A percentile compares a stretch with the other conserved stretches of the same genome.
Evolutionary conservation across 1,140 invertebrate species (phyloP).

Genomic region (Drosophila rhopaloa): DNA sequence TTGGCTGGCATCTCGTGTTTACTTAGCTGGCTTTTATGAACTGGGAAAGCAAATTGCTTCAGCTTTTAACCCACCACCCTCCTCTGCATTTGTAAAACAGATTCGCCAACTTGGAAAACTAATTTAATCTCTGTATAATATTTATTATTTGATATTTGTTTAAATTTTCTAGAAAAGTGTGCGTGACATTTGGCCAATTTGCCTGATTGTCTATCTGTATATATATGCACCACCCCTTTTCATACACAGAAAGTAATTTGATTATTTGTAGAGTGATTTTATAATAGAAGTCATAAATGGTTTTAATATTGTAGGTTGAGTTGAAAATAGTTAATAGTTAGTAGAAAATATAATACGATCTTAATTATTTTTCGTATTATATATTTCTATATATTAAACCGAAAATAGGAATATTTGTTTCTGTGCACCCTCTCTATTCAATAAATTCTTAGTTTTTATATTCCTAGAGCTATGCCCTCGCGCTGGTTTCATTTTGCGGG

Average conservation of each 20-base stretch:
- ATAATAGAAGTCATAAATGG: no score
- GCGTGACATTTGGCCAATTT: constrained; percentile 73
- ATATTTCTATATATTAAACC: no score
- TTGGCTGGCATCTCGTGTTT: constrained; percentile 54
- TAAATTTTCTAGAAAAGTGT: constrained; percentile 15
- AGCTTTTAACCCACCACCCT: background rate
- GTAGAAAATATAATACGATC: no score
- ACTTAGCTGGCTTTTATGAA: constrained; percentile 54
- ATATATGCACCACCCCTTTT: constrained; percentile 6
- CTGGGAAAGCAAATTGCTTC: constrained; percentile 4
- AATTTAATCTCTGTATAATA: constrained; percentile 52
- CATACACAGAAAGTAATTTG: background rate
- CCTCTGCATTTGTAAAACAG: constrained; percentile 24
- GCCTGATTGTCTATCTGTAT: constrained; percentile 11
- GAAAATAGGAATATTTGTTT: background rate
- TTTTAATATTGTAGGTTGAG: no score
- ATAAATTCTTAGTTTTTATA: constrained; percentile 40
- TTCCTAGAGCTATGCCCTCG: constrained; percentile 48
- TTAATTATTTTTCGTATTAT: background rate
- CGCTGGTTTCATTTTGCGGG: constrained; percentile 33
- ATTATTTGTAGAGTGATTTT: background rate
- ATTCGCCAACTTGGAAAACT: constrained; percentile 31
- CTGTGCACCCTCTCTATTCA: constrained; percentile 5
- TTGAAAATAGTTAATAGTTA: no score
- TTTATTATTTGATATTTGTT: constrained; percentile 31